phyloP scores from a whole-genome alignment of 2,113 vertebrate species.

The Brachyhypopomus occidentalis region DNA sequence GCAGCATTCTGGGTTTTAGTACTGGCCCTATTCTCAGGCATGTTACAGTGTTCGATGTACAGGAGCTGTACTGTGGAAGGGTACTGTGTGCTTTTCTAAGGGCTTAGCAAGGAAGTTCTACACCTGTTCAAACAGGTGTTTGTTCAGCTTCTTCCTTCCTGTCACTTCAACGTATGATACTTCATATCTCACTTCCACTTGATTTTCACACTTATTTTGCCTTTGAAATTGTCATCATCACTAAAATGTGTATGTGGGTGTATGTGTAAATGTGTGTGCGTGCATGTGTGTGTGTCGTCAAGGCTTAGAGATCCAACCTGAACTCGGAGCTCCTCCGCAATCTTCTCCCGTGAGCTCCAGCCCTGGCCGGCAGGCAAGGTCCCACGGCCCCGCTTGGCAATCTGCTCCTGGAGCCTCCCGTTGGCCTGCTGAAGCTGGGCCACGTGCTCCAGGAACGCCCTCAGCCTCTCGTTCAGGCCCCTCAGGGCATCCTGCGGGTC shows the following conservation, averaged over 20 bases:
- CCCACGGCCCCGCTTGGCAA: constrained; percentile 58
- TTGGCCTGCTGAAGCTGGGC: constrained; percentile 70
- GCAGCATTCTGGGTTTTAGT: no score
- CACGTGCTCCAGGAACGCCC: constrained; percentile 72
- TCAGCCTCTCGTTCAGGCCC: constrained; percentile 67
- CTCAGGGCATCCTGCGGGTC: constrained; percentile 63
- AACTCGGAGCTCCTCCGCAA: constrained; percentile 63
- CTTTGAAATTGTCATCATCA: no score
- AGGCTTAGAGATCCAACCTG: constrained; percentile 63
- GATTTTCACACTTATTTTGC: no score
- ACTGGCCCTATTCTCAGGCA: no score
- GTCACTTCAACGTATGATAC: no score
- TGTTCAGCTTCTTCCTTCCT: no score
- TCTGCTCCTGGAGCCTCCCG: constrained; percentile 66
- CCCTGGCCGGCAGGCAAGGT: constrained; percentile 14
- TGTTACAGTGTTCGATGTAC: no score
- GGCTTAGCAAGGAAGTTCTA: no score
- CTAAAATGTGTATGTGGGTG: neutral
- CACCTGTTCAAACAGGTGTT: no score
- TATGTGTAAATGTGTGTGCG: neutral
- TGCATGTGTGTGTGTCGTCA: neutral
- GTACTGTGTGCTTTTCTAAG: no score
- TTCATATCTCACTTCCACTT: no score
- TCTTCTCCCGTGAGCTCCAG: constrained; percentile 68
- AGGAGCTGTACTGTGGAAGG: no score